Percentiles rank a stretch among this genome's conserved stretches.
Evolutionary conservation across 2,113 vertebrate species (phyloP).

Genomic region (Saguinus midas): DNA sequence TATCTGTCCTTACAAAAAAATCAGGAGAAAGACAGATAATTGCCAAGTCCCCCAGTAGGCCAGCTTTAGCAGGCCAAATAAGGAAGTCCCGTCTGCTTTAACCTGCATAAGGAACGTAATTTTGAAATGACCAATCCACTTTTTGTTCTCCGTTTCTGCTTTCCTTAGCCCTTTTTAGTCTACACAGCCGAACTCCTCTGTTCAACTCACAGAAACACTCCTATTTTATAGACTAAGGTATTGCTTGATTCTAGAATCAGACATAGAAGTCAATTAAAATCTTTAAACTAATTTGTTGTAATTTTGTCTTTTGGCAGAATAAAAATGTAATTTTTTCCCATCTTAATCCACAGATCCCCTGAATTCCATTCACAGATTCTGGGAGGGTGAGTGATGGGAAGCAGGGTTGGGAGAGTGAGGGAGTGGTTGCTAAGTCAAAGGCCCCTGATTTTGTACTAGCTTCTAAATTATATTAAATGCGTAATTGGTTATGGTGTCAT

Average conservation of each 20-base stretch:
- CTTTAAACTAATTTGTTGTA: not conserved
- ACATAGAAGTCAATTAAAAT: not conserved
- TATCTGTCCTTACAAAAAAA: not conserved
- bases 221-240: not conserved
- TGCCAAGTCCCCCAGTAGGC: not conserved
- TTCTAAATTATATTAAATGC: conserved; percentile 4
- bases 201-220: not conserved
- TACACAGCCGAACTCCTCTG: not conserved
- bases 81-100: not conserved
- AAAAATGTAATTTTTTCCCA: not conserved
- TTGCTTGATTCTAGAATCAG: not conserved
- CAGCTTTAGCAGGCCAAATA: not conserved
- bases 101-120: not conserved
- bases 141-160: not conserved
- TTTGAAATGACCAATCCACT: not conserved
- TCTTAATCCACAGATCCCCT: not conserved
- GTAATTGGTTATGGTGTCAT: not conserved
- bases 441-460: not conserved
- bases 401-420: no score
- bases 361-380: not conserved
- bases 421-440: not conserved
- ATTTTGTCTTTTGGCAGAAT: not conserved
- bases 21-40: not conserved
- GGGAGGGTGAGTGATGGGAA: fast-evolving
- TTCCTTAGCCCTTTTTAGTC: not conserved